Conservation (phyloP, 2,888 invertebrate genomes). For the Ophion ventricosus region DNA sequence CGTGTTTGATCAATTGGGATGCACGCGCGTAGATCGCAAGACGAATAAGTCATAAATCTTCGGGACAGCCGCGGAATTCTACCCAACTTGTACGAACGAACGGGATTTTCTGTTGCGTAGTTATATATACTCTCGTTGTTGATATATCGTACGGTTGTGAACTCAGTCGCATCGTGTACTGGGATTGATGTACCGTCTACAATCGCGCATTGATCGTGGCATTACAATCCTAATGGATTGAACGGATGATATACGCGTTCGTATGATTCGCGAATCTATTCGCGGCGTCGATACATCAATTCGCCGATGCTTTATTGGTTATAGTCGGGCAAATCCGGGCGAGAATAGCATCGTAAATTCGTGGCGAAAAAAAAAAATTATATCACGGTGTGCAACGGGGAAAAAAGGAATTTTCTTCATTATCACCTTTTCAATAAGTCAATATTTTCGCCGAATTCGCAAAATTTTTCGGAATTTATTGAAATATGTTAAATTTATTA, state of each 20-base stretch:
- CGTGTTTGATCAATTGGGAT: slow-evolving; percentile 34
- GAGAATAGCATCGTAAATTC: slow-evolving; percentile 32
- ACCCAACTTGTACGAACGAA: slow-evolving; percentile 52
- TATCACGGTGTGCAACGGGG: too few relatives aligned
- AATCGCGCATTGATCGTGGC: slow-evolving; percentile 64
- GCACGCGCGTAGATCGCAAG: slow-evolving; percentile 21
- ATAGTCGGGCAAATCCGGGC: slow-evolving; percentile 26
- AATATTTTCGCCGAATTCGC: too few relatives aligned
- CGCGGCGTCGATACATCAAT: slow-evolving; percentile 68
- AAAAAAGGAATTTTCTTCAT: background rate
- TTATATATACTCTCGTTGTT: slow-evolving; percentile 18
- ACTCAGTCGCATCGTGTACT: slow-evolving; percentile 66
- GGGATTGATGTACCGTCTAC: slow-evolving; percentile 73
- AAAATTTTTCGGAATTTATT: background rate
- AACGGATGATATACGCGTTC: slow-evolving; percentile 77
- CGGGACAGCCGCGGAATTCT: slow-evolving; percentile 60
- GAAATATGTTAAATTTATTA: background rate
- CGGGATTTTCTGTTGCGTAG: slow-evolving; percentile 58
- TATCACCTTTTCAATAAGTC: background rate
- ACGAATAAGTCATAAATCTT: slow-evolving; percentile 53
- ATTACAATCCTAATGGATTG: slow-evolving; percentile 78
- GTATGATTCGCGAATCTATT: slow-evolving; percentile 74
- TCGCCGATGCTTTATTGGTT: slow-evolving; percentile 42
- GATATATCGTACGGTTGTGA: slow-evolving; percentile 54
- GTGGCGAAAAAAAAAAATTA: background rate